Base-by-base conservation (phyloP, 2,888 invertebrate genomes). In the Eumacrocentrus americanus region DNA sequence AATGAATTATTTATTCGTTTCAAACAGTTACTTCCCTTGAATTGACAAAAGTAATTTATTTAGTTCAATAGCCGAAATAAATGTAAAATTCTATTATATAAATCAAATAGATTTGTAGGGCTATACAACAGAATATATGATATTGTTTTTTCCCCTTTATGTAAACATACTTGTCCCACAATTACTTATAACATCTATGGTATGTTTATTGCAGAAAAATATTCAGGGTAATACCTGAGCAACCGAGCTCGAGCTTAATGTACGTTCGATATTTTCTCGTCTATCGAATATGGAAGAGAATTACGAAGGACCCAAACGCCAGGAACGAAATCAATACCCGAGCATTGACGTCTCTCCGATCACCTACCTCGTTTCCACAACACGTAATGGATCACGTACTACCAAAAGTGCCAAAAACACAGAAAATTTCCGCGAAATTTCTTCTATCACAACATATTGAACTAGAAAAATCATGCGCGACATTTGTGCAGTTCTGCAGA, bases 251-350 rank as follows among this genome's bases (percentile, higher is more conserved):
- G 71, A 71, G 59, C 60, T 60, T 58, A 70, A 76, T 66, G 75
- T 81, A 78, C 63, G 71, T 76, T 60, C 74, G 80, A 44, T 79
- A 75, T 57, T 69, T 81, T 61, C 73, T 81, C 20, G 71, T 73
- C 46, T 80, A 76, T 68, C 73, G 75, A 58, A 69, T 80, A 34
- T 80, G 79, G 80, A 78, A 74, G 60, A 75, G 74, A 61, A 68
- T 79, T 35, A 77, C 76, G 65, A 73, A 64, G 34, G 72, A 75
- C 56, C 64, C 66, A 16, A 67, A 70, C 9, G 70, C 72, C 12
- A 76, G 72, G 58, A 70, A 72, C 66, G 67, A 75, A 48, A 78
- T 79, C 63, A 72, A 72, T 50, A 52, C 69, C 42, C 67, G 61
- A 51, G 80, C 79, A 12, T 51, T 74, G 38, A 62, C 68, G 44